Evolutionary conservation across 2,888 invertebrate species (phyloP).

Genomic region (Chrysodeixis includens): DNA sequence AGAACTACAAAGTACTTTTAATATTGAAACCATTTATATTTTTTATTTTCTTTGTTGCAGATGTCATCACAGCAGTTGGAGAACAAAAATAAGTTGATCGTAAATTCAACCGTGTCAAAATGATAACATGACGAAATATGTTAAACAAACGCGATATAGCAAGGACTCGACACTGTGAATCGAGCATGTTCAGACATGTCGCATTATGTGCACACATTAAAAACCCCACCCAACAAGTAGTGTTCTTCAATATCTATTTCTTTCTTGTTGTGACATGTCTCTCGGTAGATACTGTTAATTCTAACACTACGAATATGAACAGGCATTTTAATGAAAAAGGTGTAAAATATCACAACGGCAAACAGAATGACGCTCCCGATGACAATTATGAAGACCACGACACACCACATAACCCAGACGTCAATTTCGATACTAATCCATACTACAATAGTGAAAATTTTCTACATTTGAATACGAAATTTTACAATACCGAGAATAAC

Average conservation of each 20-base stretch:
- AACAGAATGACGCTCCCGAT: constrained; percentile 72
- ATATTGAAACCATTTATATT: no score
- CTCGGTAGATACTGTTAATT: constrained; percentile 77
- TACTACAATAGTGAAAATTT: constrained; percentile 82
- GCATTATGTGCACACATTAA: constrained; percentile 52
- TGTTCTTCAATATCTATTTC: constrained; percentile 76
- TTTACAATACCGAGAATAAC: constrained; percentile 79
- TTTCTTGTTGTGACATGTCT: constrained; percentile 73
- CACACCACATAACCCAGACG: constrained; percentile 69
- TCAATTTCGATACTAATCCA: constrained; percentile 82
- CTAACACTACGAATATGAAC: constrained; percentile 85
- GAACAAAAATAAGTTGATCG: constrained; percentile 59
- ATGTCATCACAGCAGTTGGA: constrained; percentile 62
- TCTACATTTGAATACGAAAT: constrained; percentile 76
- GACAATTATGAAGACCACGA: constrained; percentile 78
- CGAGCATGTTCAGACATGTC: constrained; percentile 76
- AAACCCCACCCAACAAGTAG: constrained; percentile 65
- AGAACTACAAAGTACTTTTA: no score
- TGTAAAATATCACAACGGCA: constrained; percentile 61
- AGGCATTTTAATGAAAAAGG: constrained; percentile 68
- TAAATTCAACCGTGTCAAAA: constrained; percentile 67
- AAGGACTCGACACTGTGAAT: constrained; percentile 69
- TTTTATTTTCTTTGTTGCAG: constrained; percentile 79
- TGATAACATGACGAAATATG: constrained; percentile 86
- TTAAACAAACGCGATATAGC: constrained; percentile 71